phyloP scores from a whole-genome alignment of 1,140 invertebrate species.

The Holcopasites calliopsidis region DNA sequence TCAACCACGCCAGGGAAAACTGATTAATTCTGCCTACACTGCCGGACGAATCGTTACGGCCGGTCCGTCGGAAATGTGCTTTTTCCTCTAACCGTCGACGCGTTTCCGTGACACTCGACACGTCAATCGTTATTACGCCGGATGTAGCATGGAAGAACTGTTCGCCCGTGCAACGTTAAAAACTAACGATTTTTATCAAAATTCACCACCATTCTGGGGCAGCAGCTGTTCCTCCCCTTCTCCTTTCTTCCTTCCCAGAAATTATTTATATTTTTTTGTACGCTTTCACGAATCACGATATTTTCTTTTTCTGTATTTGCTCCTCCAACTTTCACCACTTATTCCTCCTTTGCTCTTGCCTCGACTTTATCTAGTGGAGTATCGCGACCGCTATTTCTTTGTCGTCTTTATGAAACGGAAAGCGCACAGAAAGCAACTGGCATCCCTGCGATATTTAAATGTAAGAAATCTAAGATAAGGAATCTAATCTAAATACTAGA shows the following conservation, averaged over 20 bases:
- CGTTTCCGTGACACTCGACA: constrained; percentile 17
- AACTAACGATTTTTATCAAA: constrained; percentile 3
- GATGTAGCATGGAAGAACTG: background rate
- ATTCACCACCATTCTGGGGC: background rate
- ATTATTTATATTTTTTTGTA: background rate
- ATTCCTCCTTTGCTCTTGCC: too few species aligned
- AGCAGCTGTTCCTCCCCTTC: fast-evolving
- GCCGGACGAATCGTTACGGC: background rate
- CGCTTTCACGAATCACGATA: background rate
- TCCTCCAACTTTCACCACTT: background rate
- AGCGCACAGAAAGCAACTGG: background rate
- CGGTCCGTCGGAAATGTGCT: constrained; percentile 2
- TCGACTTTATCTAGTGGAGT: too few species aligned
- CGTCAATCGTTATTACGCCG: constrained; percentile 16
- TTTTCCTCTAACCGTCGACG: background rate
- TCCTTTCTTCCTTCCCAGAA: too few species aligned
- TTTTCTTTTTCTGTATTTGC: background rate
- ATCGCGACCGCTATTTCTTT: too few species aligned
- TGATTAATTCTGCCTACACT: constrained; percentile 22
- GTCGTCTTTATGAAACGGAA: background rate
- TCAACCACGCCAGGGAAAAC: constrained; percentile 3
- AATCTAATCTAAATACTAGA: constrained; percentile 6
- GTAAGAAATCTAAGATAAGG: background rate
- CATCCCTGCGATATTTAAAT: background rate
- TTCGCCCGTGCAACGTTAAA: background rate